Conservation (phyloP, 2,797 vertebrate species). For the Spizella passerina region DNA sequence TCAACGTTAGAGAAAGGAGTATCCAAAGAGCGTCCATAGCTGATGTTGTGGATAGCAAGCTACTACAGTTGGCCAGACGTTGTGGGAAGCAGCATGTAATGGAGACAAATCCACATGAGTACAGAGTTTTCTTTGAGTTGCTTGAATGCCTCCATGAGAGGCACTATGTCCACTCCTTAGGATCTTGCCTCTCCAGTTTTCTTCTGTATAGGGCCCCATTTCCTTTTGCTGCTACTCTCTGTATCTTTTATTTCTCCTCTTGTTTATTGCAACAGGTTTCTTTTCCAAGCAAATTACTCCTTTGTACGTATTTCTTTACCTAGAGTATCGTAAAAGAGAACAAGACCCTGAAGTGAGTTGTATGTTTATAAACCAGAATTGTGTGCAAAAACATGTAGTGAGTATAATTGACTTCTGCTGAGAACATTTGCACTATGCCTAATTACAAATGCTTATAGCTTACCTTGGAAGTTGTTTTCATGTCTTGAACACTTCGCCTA, state of each 20-base stretch:
- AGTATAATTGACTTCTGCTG: not conserved
- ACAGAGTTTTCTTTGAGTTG: not conserved
- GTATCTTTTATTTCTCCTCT: not conserved
- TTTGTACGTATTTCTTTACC: not conserved
- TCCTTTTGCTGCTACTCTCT: not conserved
- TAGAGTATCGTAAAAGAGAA: not conserved
- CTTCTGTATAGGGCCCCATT: not conserved
- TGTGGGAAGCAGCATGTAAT: not conserved
- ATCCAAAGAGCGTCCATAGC: not conserved
- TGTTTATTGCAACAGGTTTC: not conserved
- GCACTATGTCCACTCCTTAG: not conserved
- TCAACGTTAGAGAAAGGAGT: not conserved
- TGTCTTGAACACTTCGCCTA: not conserved
- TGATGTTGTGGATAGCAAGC: not conserved
- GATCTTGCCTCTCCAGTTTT: not conserved
- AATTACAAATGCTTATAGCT: not conserved
- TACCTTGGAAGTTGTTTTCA: not conserved
- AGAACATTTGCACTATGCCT: not conserved
- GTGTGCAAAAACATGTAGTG: not conserved
- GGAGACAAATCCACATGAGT: not conserved
- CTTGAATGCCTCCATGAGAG: not conserved
- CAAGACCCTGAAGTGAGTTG: not conserved
- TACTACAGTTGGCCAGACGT: too few species aligned
- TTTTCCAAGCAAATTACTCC: not conserved
- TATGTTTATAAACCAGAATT: not conserved